Conservation (phyloP, 2,797 vertebrate species). For the Ctenopoma kingsleyae region DNA sequence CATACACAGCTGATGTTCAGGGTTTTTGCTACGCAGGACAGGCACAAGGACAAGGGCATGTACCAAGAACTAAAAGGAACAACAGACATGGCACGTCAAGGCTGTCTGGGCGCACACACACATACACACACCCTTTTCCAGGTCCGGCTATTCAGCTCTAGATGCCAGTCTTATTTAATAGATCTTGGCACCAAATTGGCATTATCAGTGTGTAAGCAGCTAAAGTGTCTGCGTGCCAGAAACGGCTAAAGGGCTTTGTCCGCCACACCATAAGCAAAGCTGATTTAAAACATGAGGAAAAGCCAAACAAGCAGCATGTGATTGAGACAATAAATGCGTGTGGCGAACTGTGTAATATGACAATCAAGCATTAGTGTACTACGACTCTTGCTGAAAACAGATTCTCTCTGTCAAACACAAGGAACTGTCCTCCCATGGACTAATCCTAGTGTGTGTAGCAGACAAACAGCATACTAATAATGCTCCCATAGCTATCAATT, state of each 20-base stretch:
- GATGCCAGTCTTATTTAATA: conserved; percentile 80
- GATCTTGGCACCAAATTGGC: conserved; percentile 83
- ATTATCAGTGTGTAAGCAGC: conserved; percentile 80
- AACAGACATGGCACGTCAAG: conserved; percentile 47
- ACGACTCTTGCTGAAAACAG: conserved; percentile 67
- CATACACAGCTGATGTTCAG: conserved; percentile 36
- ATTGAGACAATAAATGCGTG: conserved; percentile 76
- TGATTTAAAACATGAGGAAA: conserved; percentile 78
- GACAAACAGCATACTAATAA: conserved; percentile 53
- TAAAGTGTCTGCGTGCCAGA: conserved; percentile 70
- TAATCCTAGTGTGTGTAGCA: conserved; percentile 45
- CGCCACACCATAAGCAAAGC: conserved; percentile 77
- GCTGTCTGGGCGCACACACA: conserved; percentile 41
- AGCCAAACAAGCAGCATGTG: conserved; percentile 77
- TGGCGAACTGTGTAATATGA: conserved; percentile 75
- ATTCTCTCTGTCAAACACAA: conserved; percentile 40
- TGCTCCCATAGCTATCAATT: conserved; percentile 34
- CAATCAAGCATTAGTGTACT: conserved; percentile 77
- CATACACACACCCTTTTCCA: conserved; percentile 36
- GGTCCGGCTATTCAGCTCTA: conserved; percentile 71
- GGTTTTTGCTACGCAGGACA: conserved; percentile 20
- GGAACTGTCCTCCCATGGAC: conserved; percentile 30
- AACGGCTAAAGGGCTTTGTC: conserved; percentile 80
- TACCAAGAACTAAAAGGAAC: conserved; percentile 34
- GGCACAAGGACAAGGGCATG: conserved; percentile 42